A percentile compares a stretch with the other conserved stretches of the same genome.
Conservation (phyloP, 1,140 invertebrate species). For the Eufriesea mexicana region DNA sequence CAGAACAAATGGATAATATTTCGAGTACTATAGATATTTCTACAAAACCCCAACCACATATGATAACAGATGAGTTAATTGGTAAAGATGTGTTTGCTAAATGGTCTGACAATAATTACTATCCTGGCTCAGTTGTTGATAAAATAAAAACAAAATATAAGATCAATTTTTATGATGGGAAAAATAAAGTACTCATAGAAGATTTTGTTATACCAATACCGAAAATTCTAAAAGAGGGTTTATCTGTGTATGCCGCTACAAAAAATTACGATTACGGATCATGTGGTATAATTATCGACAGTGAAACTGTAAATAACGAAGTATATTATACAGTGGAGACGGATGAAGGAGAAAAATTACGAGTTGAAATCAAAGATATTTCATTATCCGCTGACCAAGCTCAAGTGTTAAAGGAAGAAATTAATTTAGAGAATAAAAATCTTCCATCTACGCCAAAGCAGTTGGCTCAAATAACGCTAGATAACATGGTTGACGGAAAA, state of each 20-base stretch:
- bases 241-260: slow-evolving; percentile 74
- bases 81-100: slow-evolving; percentile 84
- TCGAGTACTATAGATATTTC: neutral
- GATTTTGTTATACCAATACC: slow-evolving; percentile 83
- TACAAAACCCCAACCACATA: neutral
- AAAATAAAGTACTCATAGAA: slow-evolving; percentile 83
- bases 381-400: slow-evolving; percentile 75
- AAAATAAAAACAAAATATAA: slow-evolving; percentile 84
- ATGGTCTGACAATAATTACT: slow-evolving; percentile 86
- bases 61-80: slow-evolving; percentile 64
- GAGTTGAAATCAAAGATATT: slow-evolving; percentile 71
- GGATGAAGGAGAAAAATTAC: slow-evolving; percentile 70
- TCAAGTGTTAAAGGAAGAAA: slow-evolving; percentile 71
- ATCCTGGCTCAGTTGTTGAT: slow-evolving; percentile 83
- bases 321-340: slow-evolving; percentile 68
- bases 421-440: slow-evolving; percentile 50
- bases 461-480: slow-evolving; percentile 69
- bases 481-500: slow-evolving; percentile 76
- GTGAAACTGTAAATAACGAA: slow-evolving; percentile 48
- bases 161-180: slow-evolving; percentile 85
- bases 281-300: slow-evolving; percentile 71
- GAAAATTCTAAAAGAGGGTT: slow-evolving; percentile 64
- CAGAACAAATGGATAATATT: neutral
- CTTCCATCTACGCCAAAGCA: slow-evolving; percentile 71
- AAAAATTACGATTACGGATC: slow-evolving; percentile 70